Base-by-base conservation (phyloP, 2,888 invertebrate species). In the Nycteola revayana region DNA sequence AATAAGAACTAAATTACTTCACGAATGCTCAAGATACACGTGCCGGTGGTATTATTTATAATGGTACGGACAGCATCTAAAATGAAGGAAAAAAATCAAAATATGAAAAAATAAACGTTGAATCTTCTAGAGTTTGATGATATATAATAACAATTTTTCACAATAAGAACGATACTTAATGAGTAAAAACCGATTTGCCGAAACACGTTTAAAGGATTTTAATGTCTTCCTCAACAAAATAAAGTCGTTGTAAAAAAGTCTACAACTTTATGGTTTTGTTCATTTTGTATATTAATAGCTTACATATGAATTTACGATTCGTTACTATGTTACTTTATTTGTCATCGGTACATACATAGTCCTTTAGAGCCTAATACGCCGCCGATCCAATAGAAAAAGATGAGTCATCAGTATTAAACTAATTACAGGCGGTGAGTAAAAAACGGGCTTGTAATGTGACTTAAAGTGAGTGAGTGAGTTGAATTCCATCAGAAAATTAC, bases 391-490 rank as follows among this genome's bases (percentile, higher is more conserved):
- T 88, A 86, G 87, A 86, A 78, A 68, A 61, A 58, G 61, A 72
- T 87, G 88, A 88, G 66, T 86, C 86, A 86, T 84, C 88, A 81
- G 66, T 80, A 79, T 83, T 79, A 81, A 87, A 86, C 87, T 86
- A 88, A 88, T 88, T 87, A 87, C 82, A 61, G 54, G 39, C 46
- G 44, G 52, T 64, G 66, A 63, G 67, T 63, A 78, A 82, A 82
- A 83, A 83, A 81, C 60, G 55, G 53, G 60, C 60, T 51, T 63
- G 62, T 75, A 77, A 83, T 76, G 76, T 70, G 70, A 74, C 73
- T 67, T 75, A 74, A 77, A 78, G 69, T 73, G 49, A 54, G 65
- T 65, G 65, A 60, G 62, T 66, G 60, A 68, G 68, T 70, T 67
- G 60, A 53, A 57, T 62, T 70, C 63, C 66, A 73, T 78, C 74